Evolutionary conservation across 1,140 invertebrate genomes (phyloP).

Genomic region (Tetraneura akinire): DNA sequence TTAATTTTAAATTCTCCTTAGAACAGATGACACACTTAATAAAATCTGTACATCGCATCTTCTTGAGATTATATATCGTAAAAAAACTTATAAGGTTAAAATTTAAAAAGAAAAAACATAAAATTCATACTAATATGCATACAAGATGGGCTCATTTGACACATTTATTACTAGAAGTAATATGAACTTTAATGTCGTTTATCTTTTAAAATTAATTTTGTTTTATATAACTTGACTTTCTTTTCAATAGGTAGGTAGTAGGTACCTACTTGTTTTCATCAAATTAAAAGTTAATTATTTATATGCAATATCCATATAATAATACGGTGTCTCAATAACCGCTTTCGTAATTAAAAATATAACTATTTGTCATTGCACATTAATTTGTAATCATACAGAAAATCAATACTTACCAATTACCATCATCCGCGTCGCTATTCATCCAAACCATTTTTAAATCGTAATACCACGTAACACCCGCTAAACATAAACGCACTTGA

Average conservation of each 20-base stretch:
- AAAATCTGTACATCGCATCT: not conserved
- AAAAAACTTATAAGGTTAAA: conserved; percentile 19
- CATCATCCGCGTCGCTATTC: too few species aligned
- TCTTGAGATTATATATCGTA: not conserved
- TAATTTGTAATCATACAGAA: too few species aligned
- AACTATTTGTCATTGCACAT: too few species aligned
- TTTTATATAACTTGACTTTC: not conserved
- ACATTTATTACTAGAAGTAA: conserved; percentile 12
- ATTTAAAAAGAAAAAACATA: not conserved
- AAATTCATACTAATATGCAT: conserved; percentile 18
- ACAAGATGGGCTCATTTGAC: conserved; percentile 15
- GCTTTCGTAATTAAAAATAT: too few species aligned
- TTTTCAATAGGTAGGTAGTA: not conserved
- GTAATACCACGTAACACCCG: too few species aligned
- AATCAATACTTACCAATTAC: too few species aligned
- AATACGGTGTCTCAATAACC: too few species aligned
- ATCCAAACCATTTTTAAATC: too few species aligned
- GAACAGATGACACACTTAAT: conserved; percentile 42
- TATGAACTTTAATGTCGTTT: conserved; percentile 23
- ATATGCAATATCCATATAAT: too few species aligned
- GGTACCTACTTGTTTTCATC: not conserved
- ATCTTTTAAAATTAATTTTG: conserved; percentile 15
- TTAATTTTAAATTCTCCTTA: conserved; percentile 29
- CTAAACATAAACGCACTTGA: too few species aligned
- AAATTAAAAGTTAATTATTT: not conserved